Evolutionary conservation across 2,797 vertebrate species (phyloP).

Genomic region (Podargus strigoides): DNA sequence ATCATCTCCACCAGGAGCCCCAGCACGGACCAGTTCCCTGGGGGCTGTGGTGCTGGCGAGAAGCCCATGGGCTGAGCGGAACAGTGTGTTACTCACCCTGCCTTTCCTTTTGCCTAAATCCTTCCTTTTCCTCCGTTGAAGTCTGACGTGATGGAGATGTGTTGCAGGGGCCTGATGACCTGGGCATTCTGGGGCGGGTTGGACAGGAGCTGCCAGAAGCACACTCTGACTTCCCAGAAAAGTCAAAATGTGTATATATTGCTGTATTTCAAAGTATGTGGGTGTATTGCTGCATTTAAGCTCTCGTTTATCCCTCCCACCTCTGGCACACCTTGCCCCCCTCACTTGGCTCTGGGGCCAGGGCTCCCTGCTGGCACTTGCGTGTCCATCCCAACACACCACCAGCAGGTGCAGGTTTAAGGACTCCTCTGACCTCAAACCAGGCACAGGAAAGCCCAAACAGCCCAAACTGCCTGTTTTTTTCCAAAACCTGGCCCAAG

Average conservation of each 20-base stretch:
- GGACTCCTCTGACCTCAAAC: background rate
- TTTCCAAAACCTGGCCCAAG: background rate
- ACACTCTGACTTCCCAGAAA: background rate
- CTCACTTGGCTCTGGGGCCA: fast-evolving
- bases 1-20: background rate
- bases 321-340: background rate
- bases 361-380: no score
- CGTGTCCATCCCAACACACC: fast-evolving
- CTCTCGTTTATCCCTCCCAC: background rate
- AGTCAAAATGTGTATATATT: background rate
- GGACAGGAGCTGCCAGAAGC: background rate
- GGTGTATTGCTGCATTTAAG: background rate
- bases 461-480: background rate
- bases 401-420: background rate
- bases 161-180: background rate
- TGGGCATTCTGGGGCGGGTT: background rate
- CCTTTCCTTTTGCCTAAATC: background rate
- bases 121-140: background rate
- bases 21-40: background rate
- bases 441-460: background rate
- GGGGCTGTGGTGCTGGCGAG: background rate
- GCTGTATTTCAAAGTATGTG: background rate
- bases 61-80: background rate
- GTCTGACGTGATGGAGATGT: fast-evolving
- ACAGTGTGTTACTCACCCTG: background rate